These are phyloP conservation scores for Sarcophaga bullata DNA, from an alignment of 1,140 invertebrate species.

Conservation along the genomic window DNA sequence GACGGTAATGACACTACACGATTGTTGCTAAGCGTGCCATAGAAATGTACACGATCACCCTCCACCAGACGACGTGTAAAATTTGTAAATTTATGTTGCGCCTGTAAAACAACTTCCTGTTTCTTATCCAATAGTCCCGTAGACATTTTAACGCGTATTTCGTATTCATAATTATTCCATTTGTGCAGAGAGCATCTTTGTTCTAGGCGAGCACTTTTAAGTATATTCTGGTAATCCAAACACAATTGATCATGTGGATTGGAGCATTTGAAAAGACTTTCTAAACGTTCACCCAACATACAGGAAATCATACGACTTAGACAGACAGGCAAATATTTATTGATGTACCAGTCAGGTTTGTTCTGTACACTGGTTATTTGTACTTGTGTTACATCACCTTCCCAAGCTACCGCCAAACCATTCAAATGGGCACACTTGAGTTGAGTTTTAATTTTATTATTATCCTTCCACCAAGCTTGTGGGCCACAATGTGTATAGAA, in stretches of 20 bases:
- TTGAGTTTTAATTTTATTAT: constrained; percentile 73
- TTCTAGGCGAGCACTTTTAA: constrained; percentile 67
- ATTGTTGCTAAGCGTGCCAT: constrained; percentile 65
- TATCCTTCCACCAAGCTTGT: constrained; percentile 74
- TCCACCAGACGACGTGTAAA: constrained; percentile 74
- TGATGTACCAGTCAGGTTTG: constrained; percentile 69
- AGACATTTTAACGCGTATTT: constrained; percentile 76
- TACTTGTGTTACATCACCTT: constrained; percentile 77
- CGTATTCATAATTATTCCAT: constrained; percentile 77
- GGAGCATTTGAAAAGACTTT: constrained; percentile 66
- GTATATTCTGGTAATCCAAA: constrained; percentile 67
- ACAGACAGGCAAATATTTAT: constrained; percentile 70
- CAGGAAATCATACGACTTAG: constrained; percentile 73
- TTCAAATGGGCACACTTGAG: constrained; percentile 76
- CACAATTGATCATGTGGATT: constrained; percentile 61
- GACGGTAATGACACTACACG: neutral
- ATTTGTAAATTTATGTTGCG: constrained; percentile 75
- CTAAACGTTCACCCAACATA: constrained; percentile 74
- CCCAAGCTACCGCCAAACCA: constrained; percentile 75
- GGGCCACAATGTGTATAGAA: constrained; percentile 78
- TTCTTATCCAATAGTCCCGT: constrained; percentile 73
- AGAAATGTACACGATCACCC: constrained; percentile 79
- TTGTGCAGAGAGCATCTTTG: constrained; percentile 73
- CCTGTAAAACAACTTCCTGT: constrained; percentile 71
- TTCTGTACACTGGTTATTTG: constrained; percentile 73